Evolutionary conservation across 2,888 invertebrate genomes (phyloP), one percentile per base, ranked within the genome.

Genomic region (Cosmorhoe ocellata): DNA sequence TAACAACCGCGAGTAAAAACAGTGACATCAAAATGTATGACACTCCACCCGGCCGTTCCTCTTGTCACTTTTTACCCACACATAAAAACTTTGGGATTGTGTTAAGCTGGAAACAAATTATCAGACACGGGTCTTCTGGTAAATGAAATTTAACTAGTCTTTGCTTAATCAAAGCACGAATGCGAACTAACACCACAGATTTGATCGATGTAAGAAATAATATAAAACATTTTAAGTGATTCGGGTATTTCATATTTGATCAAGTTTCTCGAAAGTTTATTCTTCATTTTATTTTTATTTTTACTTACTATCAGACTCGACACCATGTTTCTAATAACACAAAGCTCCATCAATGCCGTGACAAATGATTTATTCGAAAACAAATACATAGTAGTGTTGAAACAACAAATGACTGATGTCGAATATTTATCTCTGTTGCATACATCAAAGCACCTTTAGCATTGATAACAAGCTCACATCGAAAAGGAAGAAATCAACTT

Each of bases 1-100:
- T 77, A 81, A 81, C 75, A 76, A 75, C 76, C 64, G 67, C 51
- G 56, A 48, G 68, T 76, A 83, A 85, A 86, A 86, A 84, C 79
- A 56, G 68, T 68, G 69, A 72, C 79, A 82, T 83, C 81, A 81
- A 84, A 84, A 83, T 83, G 81, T 84, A 84, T 84, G 80, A 81
- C 84, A 81, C 80, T 77, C 78, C 67, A 71, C n/a, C 71, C 69
- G 65, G 48, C 66, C 65, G 72, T 64, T 66, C 66, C 63, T 69
- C 66, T 63, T 67, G 66, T 67, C 70, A 66, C 66, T 77, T 80
- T 78, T 81, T 79, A 69, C 63, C 49, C 58, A 47, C 55, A 66
- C 61, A 69, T 67, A 81, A 78, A 81, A 81, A 79, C 76, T 71
- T 56, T 63, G 67, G 69, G 69, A 73, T 76, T 69, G 73, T 78